Base-by-base conservation (phyloP, 2,113 vertebrate species). In the Carassius gibelio region DNA sequence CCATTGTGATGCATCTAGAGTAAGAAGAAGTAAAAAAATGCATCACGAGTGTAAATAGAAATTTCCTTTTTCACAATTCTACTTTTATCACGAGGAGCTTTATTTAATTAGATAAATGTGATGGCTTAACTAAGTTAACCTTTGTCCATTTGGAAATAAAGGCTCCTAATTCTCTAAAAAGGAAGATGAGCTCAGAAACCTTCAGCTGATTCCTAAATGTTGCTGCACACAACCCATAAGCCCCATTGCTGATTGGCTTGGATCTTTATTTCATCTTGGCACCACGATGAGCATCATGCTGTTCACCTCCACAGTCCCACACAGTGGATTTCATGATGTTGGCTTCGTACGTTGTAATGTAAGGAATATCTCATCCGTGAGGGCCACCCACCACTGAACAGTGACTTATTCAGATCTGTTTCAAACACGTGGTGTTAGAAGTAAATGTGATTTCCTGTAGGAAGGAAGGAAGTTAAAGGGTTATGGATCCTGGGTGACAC, bases 351-450 rank as follows among this genome's bases (percentile, higher is more conserved):
- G 45, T 81, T 75, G 14, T 48, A 55, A 55, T 48, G 42, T 78
- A 69, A 76, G 9, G 23, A 48, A 50, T 69, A 76, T 76, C 50
- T 72, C 62, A n/a, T 42, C 38, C 42, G 26, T 77, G 62, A 84
- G n/a, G 72, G 69, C 86, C 82, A 85, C 87, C 84, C 71, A 79
- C 74, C 42, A 71, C 59, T 62, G 71, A 68, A 61, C 69, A 83
- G 38, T 30, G 2, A 17, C 68, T 71, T 72, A 69, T 86, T 84
- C 61, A 64, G 50, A 55, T n/a, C 69, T 21, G 66, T 64, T 23
- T 66, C 8, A 50, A 45, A 77, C 52, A 34, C 42, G 66, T 6
- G 79, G 74, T 64, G 36, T 81, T 48, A 61, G 50, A n/a, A 77
- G 61, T 50, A 59, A 84, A 85, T 87, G 38, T 10, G 50, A 38